Evolutionary conservation across 2,888 invertebrate species (phyloP).

Genomic region (Drosophila basisetae): DNA sequence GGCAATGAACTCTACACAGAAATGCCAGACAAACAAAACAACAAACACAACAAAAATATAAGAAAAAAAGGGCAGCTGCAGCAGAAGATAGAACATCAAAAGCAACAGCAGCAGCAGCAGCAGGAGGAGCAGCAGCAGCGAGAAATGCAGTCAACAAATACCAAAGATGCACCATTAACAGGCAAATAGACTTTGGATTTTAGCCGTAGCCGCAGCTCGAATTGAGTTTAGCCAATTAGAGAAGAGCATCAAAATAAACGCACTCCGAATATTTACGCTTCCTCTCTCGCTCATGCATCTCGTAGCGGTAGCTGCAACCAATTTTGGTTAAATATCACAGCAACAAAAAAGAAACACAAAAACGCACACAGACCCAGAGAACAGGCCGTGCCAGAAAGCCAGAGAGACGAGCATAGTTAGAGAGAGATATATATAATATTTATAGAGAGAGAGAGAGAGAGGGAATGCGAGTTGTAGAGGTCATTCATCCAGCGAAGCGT

Average conservation of each 20-base stretch:
- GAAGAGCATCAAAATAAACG: slow-evolving; percentile 29
- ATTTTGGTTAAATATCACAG: slow-evolving; percentile 34
- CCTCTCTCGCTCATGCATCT: slow-evolving; percentile 11
- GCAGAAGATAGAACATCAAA: slow-evolving; percentile 7
- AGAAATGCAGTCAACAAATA: slow-evolving; percentile 45
- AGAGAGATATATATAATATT: background rate
- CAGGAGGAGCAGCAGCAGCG: background rate
- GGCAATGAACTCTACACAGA: slow-evolving; percentile 77
- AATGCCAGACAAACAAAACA: slow-evolving; percentile 66
- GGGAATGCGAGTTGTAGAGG: slow-evolving; percentile 40
- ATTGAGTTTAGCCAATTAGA: slow-evolving; percentile 20
- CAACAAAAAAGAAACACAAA: background rate
- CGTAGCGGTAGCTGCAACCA: slow-evolving; percentile 34
- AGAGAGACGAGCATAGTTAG: background rate
- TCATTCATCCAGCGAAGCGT: slow-evolving; percentile 75
- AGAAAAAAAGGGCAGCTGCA: slow-evolving; percentile 9
- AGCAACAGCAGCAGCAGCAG: background rate
- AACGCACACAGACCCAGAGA: background rate
- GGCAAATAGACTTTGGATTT: slow-evolving; percentile 13
- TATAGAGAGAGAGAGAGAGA: background rate
- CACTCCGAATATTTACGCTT: slow-evolving; percentile 38
- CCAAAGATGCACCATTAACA: slow-evolving; percentile 51
- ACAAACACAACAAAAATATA: slow-evolving; percentile 6
- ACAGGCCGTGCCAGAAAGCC: background rate
- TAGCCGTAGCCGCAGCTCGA: background rate